A percentile compares a stretch with the other conserved stretches of the same genome.
phyloP scores from a whole-genome alignment of 2,888 invertebrate species.

The Venusia cambrica region DNA sequence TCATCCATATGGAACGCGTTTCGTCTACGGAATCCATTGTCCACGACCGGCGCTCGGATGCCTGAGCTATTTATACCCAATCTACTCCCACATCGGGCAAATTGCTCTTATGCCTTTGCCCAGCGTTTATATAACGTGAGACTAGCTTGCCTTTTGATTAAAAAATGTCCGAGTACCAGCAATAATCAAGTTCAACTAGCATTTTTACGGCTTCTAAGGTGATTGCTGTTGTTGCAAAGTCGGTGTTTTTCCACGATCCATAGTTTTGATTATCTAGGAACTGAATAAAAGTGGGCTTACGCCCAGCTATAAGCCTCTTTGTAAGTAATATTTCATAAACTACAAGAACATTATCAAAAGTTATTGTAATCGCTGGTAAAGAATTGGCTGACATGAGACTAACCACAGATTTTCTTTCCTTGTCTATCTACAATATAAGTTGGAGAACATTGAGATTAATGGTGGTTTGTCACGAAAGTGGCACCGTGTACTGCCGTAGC shows the following conservation, averaged over 20 bases:
- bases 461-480: constrained; percentile 42
- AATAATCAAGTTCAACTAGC: too few species aligned
- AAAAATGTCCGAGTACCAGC: neutral
- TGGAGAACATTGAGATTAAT: constrained; percentile 46
- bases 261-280: too few species aligned
- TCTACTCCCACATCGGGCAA: constrained; percentile 54
- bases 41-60: constrained; percentile 55
- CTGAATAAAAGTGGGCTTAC: too few species aligned
- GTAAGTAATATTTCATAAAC: constrained; percentile 10
- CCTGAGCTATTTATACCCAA: constrained; percentile 70
- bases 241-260: too few species aligned
- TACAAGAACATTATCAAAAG: constrained; percentile 21
- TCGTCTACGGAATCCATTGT: constrained; percentile 75
- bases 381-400: constrained; percentile 39
- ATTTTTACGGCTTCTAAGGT: too few species aligned
- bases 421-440: constrained; percentile 36
- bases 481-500: constrained; percentile 30
- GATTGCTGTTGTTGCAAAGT: too few species aligned
- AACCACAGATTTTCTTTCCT: too few species aligned
- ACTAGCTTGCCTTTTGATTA: constrained; percentile 1
- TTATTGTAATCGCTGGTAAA: constrained; percentile 22
- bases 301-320: too few species aligned
- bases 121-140: constrained; percentile 36
- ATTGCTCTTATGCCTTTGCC: constrained; percentile 46
- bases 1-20: constrained; percentile 76